These are phyloP conservation scores for Regulus satrapa DNA, from an alignment of 2,113 vertebrate genomes.

Conservation along the genomic window DNA sequence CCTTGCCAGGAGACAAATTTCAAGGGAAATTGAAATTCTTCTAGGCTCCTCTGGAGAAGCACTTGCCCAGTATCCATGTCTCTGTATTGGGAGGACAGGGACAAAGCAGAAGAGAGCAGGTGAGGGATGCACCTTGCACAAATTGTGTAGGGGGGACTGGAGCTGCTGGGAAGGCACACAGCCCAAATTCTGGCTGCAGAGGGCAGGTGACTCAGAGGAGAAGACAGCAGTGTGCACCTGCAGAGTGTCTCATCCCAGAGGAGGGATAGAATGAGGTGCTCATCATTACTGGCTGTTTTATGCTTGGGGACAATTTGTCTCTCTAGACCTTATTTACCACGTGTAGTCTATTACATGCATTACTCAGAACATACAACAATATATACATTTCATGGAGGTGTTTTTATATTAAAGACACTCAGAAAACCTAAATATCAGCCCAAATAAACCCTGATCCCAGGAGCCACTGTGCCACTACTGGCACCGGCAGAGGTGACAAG, in stretches of 20 bases:
- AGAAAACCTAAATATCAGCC: background rate
- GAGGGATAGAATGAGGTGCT: background rate
- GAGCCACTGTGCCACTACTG: background rate
- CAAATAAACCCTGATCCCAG: background rate
- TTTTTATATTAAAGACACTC: background rate
- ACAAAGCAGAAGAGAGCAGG: background rate
- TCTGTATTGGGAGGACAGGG: background rate
- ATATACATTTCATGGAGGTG: background rate
- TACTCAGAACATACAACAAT: background rate
- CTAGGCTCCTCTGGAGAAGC: background rate
- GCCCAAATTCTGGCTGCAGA: background rate
- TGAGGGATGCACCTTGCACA: background rate
- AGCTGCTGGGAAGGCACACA: background rate
- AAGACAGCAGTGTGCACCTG: background rate
- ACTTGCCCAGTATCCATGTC: background rate
- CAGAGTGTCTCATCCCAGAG: background rate
- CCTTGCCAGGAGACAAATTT: background rate
- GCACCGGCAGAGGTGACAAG: background rate
- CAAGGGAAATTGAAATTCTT: background rate
- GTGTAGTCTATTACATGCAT: rapidly evolving
- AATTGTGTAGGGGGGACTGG: background rate
- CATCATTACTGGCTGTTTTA: background rate
- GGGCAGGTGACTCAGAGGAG: background rate
- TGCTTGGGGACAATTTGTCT: background rate
- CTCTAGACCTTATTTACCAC: background rate